A percentile compares a stretch with the other conserved stretches of the same genome.
phyloP scores from a whole-genome alignment of 2,888 invertebrate species.

The Andrena trimmerana region DNA sequence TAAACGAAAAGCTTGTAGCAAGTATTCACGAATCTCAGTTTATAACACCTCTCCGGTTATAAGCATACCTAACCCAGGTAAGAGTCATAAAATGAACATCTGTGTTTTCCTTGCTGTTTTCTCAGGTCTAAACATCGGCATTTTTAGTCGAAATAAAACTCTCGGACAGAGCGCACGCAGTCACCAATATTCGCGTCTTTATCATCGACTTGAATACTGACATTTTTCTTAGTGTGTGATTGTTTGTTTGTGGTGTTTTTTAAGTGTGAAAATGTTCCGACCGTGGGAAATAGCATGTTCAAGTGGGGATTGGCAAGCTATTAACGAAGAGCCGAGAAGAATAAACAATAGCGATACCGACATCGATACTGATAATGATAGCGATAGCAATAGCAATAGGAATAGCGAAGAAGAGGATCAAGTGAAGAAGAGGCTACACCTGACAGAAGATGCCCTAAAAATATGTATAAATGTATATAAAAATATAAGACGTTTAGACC shows the following conservation, averaged over 20 bases:
- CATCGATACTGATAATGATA: no score
- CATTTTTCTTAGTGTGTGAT: no score
- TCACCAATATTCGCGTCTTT: no score
- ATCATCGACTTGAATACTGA: no score
- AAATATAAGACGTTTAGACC: neutral
- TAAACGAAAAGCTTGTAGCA: neutral
- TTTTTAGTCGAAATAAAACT: neutral
- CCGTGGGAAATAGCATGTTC: no score
- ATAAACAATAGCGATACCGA: no score
- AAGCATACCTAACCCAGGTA: neutral
- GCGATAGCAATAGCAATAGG: neutral
- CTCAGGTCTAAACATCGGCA: neutral
- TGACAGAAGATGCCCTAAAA: slow-evolving; percentile 1
- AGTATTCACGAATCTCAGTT: neutral
- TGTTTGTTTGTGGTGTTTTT: no score
- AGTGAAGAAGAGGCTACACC: neutral
- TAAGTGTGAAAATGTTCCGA: no score
- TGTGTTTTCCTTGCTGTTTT: neutral
- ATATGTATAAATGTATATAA: neutral
- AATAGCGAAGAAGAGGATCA: neutral
- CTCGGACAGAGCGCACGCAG: neutral
- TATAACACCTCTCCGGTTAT: neutral
- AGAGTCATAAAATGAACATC: neutral
- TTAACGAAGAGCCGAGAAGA: no score
- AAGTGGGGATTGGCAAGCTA: no score